Conservation (phyloP, 1,140 invertebrate genomes). For the Pogonus chalceus region DNA sequence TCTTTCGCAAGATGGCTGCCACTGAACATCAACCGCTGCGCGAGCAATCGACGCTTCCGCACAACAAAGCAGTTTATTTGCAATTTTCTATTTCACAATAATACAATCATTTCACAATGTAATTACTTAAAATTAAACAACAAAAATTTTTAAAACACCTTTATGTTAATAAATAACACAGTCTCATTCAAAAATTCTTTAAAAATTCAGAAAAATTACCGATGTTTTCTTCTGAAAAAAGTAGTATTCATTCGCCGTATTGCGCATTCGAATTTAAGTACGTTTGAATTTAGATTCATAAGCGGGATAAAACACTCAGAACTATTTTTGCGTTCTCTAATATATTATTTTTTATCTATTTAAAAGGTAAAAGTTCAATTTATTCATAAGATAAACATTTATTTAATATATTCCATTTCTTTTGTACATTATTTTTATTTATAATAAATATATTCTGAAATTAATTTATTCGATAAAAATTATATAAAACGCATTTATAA, state of each 20-base stretch:
- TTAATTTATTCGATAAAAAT: too few relatives aligned
- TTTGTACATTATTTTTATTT: too few relatives aligned
- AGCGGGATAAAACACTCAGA: too few relatives aligned
- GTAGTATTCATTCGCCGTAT: conserved; percentile 3
- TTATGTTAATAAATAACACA: neutral
- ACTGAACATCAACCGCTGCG: conserved; percentile 20
- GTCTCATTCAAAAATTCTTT: neutral
- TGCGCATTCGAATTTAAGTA: conserved; percentile 5
- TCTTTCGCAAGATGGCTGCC: conserved; percentile 34
- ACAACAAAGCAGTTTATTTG: conserved; percentile 8
- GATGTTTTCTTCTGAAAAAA: conserved; percentile 1
- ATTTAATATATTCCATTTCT: too few relatives aligned
- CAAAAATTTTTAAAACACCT: neutral
- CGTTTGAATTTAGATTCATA: too few relatives aligned
- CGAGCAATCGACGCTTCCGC: conserved; percentile 7
- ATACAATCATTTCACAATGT: neutral
- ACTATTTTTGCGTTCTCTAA: too few relatives aligned
- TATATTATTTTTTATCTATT: too few relatives aligned
- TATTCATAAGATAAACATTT: too few relatives aligned
- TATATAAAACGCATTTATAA: too few relatives aligned
- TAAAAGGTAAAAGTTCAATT: too few relatives aligned
- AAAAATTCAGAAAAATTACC: neutral
- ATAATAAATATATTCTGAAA: too few relatives aligned
- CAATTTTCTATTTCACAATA: neutral
- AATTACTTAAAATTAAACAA: neutral